Evolutionary conservation across 92 coral and sea anemone genomes (phyloP).

Genomic region (Palythoa caribaeorum): DNA sequence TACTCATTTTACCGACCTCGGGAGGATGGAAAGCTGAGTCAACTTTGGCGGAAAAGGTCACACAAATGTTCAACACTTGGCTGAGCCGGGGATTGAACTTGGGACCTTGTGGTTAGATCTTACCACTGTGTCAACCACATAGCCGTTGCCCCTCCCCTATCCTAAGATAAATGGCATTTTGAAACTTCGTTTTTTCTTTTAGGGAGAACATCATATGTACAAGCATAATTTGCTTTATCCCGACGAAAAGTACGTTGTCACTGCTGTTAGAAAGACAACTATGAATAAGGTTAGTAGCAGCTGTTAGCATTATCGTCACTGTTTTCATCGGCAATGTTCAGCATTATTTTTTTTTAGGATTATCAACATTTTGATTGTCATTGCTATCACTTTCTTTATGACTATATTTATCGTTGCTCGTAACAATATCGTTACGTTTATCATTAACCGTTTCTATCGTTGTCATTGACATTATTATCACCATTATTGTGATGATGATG

Average conservation of each 20-base stretch:
- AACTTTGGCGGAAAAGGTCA: too few species aligned
- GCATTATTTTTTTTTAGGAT: too few species aligned
- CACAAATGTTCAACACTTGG: too few species aligned
- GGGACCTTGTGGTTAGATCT: too few species aligned
- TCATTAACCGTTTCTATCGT: too few species aligned
- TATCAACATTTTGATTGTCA: not conserved
- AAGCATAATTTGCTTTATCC: not conserved
- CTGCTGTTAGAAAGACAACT: slow-evolving; percentile 24
- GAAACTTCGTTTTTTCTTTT: not conserved
- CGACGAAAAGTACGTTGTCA: slow-evolving; percentile 10
- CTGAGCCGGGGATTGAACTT: too few species aligned
- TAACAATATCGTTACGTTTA: too few species aligned
- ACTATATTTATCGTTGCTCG: not conserved
- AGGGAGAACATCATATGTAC: slow-evolving; percentile 41
- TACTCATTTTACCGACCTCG: too few species aligned
- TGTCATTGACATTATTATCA: too few species aligned
- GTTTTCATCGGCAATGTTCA: not conserved
- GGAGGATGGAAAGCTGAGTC: too few species aligned
- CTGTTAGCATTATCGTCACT: not conserved
- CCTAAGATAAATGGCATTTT: not conserved
- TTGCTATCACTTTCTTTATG: not conserved
- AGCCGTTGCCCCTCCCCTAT: not conserved
- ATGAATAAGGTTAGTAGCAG: slow-evolving; percentile 40
- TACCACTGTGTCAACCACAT: too few species aligned
- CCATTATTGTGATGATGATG: too few species aligned